These are phyloP conservation scores for Metridium senile DNA, from an alignment of 92 coral and sea anemone species.

Conservation along the genomic window DNA sequence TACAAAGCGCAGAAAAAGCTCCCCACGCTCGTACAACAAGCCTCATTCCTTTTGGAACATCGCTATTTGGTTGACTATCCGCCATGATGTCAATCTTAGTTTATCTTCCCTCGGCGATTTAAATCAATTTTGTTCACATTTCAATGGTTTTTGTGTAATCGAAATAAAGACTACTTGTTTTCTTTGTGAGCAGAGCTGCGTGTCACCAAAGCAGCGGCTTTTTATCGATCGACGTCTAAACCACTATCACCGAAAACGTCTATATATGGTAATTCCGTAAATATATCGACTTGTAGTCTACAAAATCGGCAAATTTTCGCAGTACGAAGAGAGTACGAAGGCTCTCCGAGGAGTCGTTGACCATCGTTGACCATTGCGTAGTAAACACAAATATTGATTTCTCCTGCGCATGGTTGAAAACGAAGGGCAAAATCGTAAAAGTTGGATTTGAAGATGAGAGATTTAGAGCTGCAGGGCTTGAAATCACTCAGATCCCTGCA, in stretches of 20 bases:
- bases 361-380: constrained; percentile 13
- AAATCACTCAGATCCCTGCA: constrained; percentile 82
- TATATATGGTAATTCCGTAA: constrained; percentile 7
- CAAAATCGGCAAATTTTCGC: constrained; percentile 6
- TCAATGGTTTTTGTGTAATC: constrained; percentile 17
- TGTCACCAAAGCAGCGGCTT: constrained; percentile 25
- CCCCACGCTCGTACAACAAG: constrained; percentile 95
- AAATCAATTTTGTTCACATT: constrained; percentile 39
- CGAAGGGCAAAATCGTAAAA: neutral
- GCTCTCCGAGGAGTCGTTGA: neutral
- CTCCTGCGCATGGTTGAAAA: constrained; percentile 56
- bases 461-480: constrained; percentile 92
- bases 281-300: neutral
- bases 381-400: neutral
- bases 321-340: neutral
- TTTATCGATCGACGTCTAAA: constrained; percentile 10
- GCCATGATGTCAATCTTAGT: constrained; percentile 54
- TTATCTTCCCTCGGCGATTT: constrained; percentile 14
- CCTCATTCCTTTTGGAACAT: constrained; percentile 79
- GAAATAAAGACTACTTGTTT: neutral
- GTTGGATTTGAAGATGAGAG: constrained; percentile 77
- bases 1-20: constrained; percentile 91
- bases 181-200: constrained; percentile 27
- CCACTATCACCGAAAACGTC: neutral
- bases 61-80: constrained; percentile 49